phyloP scores from a whole-genome alignment of 1,140 invertebrate genomes.

The Eulimnadia texana region DNA sequence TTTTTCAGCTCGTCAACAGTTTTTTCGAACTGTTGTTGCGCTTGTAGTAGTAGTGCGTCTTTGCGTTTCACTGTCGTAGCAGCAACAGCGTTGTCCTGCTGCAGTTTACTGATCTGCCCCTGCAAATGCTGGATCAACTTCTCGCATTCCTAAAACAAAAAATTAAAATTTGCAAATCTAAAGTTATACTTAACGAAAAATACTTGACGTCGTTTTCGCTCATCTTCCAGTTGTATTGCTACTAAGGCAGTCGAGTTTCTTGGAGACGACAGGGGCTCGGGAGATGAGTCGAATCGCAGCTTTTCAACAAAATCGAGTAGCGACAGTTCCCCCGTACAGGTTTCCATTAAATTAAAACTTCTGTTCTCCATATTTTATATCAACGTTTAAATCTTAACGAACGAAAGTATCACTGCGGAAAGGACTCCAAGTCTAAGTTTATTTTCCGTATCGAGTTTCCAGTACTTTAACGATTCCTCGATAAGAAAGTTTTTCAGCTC shows the following conservation, averaged over 20 bases:
- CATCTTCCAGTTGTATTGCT: not conserved
- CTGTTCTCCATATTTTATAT: not conserved
- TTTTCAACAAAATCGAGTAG: not conserved
- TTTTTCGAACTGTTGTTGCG: constrained; percentile 4
- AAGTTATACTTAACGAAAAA: not conserved
- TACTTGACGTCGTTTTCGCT: not conserved
- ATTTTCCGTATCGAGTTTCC: not conserved
- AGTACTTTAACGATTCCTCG: not conserved
- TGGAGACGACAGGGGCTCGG: not conserved
- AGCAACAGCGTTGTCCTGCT: not conserved
- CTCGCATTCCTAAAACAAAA: constrained; percentile 3
- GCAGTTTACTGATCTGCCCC: not conserved
- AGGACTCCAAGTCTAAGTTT: not conserved
- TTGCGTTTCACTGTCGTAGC: not conserved
- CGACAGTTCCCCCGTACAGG: not conserved
- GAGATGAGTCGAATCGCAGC: not conserved
- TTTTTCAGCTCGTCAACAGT: not conserved
- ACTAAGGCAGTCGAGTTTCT: not conserved
- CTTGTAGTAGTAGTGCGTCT: constrained; percentile 5
- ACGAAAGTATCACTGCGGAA: not conserved
- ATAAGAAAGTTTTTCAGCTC: not conserved
- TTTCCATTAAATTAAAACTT: not conserved
- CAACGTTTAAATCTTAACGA: not conserved
- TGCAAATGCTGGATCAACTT: not conserved
- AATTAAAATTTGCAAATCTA: too few species aligned